Conservation (phyloP, 1,140 invertebrate genomes). For the Danaus plexippus region DNA sequence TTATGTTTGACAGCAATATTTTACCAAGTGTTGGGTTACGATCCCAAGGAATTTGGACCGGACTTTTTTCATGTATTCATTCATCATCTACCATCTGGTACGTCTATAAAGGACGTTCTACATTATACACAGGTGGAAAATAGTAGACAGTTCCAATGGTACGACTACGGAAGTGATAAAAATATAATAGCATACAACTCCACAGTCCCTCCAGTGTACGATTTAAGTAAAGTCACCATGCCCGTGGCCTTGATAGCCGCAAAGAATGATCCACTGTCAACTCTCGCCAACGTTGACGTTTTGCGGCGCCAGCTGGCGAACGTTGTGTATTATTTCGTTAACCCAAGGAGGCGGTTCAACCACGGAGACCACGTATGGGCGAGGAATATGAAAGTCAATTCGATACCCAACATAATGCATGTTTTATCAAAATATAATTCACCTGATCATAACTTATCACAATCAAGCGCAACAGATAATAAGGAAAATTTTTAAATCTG, state of each 20-base stretch:
- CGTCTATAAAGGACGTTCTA: slow-evolving; percentile 77
- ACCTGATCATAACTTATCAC: too few species aligned
- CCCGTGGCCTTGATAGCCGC: slow-evolving; percentile 73
- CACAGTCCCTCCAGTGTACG: slow-evolving; percentile 68
- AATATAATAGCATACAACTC: slow-evolving; percentile 69
- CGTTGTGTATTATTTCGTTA: slow-evolving; percentile 25
- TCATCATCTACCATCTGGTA: slow-evolving; percentile 16
- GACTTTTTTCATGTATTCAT: slow-evolving; percentile 9
- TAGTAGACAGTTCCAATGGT: slow-evolving; percentile 50
- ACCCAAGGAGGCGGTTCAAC: slow-evolving; percentile 19
- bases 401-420: too few species aligned
- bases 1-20: neutral
- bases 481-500: too few species aligned
- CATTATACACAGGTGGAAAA: slow-evolving; percentile 72
- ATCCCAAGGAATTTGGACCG: slow-evolving; percentile 19
- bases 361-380: slow-evolving; percentile 32
- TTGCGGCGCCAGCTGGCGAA: slow-evolving; percentile 64
- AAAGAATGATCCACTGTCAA: slow-evolving; percentile 74
- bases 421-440: too few species aligned
- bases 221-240: slow-evolving; percentile 66
- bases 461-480: too few species aligned
- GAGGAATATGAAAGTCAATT: slow-evolving; percentile 11
- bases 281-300: slow-evolving; percentile 66
- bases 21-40: slow-evolving; percentile 18
- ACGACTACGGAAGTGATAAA: slow-evolving; percentile 64